Evolutionary conservation across 2,797 vertebrate species (phyloP).

Genomic region (Hemitrygon akajei): DNA sequence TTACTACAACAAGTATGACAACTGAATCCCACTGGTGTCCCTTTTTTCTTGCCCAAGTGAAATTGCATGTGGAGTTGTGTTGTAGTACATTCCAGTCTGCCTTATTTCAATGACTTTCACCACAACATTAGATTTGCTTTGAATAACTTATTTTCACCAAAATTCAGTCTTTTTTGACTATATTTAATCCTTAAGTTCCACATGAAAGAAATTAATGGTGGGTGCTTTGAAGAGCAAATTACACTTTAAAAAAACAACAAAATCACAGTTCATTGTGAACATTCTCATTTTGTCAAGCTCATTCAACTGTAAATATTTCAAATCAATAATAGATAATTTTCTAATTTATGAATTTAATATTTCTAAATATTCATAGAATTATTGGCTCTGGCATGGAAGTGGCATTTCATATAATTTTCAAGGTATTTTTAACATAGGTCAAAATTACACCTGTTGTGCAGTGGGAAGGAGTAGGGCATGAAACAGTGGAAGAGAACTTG

Average conservation of each 20-base stretch:
- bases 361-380: background rate
- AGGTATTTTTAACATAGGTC: conserved; percentile 2
- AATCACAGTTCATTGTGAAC: background rate
- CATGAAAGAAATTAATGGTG: background rate
- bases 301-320: background rate
- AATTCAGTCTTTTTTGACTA: background rate
- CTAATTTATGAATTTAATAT: background rate
- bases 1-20: background rate
- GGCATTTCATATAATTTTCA: background rate
- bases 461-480: conserved; percentile 43
- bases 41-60: background rate
- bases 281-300: background rate
- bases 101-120: background rate
- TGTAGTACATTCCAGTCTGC: background rate
- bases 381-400: conserved; percentile 24
- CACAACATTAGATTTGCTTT: background rate
- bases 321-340: background rate
- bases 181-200: background rate
- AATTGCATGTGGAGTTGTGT: background rate
- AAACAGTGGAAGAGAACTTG: conserved; percentile 46
- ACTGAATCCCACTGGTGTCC: background rate
- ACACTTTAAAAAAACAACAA: background rate
- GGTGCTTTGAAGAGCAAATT: background rate
- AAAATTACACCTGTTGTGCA: conserved; percentile 39
- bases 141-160: background rate